A percentile compares a stretch with the other conserved stretches of the same genome.
Evolutionary conservation across 2,888 invertebrate genomes (phyloP).

Genomic region (Hedya salicella): DNA sequence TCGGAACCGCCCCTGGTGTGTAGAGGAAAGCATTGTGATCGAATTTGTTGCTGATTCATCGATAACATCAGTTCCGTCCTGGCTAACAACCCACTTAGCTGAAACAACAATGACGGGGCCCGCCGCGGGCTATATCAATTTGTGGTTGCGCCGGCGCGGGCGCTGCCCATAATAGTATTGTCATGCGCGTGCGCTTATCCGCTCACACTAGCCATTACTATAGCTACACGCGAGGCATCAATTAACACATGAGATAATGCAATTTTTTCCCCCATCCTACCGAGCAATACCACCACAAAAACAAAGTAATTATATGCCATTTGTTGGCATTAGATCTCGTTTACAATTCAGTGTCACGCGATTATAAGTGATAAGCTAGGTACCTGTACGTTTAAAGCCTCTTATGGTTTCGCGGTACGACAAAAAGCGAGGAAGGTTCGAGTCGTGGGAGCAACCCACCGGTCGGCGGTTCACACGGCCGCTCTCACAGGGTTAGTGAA

Average conservation of each 20-base stretch:
- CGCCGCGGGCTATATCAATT: slow-evolving; percentile 50
- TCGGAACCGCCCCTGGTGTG: slow-evolving; percentile 60
- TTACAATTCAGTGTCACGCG: slow-evolving; percentile 30
- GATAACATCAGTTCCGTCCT: slow-evolving; percentile 50
- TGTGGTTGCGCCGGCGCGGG: slow-evolving; percentile 49
- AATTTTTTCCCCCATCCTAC: slow-evolving; percentile 32
- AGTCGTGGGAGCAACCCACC: slow-evolving; percentile 48
- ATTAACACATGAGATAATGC: slow-evolving; percentile 50
- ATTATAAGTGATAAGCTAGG: slow-evolving; percentile 40
- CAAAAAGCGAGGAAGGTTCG: slow-evolving; percentile 38
- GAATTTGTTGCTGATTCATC: slow-evolving; percentile 62
- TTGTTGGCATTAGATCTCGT: slow-evolving; percentile 31
- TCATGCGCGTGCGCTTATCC: slow-evolving; percentile 42
- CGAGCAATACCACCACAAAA: slow-evolving; percentile 13
- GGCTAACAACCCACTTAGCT: slow-evolving; percentile 59
- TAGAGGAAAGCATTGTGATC: slow-evolving; percentile 48
- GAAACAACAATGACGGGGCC: slow-evolving; percentile 57
- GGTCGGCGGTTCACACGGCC: slow-evolving; percentile 73
- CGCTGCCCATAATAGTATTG: slow-evolving; percentile 31
- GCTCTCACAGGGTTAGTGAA: slow-evolving; percentile 77
- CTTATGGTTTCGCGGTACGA: slow-evolving; percentile 30
- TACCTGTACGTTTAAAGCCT: slow-evolving; percentile 19
- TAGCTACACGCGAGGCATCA: slow-evolving; percentile 50
- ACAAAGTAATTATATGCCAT: slow-evolving; percentile 12
- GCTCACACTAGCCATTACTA: slow-evolving; percentile 51